Conservation (phyloP, 2,113 vertebrate species). For the Colaptes auratus region DNA sequence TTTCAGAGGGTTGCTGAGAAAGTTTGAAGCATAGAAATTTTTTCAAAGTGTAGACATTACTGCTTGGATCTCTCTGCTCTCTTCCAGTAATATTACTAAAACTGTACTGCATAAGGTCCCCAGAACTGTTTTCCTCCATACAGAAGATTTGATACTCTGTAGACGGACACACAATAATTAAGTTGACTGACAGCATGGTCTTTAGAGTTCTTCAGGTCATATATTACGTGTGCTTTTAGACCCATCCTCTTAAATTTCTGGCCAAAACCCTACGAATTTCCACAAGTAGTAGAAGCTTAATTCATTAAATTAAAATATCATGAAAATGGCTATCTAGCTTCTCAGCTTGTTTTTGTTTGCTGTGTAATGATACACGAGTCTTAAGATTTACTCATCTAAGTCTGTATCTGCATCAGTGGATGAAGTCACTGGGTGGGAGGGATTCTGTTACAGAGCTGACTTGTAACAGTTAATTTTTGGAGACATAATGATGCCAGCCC, state of each 20-base stretch:
- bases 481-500: neutral
- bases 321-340: neutral
- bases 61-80: neutral
- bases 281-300: neutral
- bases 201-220: neutral
- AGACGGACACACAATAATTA: neutral
- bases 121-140: neutral
- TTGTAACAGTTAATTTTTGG: neutral
- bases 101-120: neutral
- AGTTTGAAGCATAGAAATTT: neutral
- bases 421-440: neutral
- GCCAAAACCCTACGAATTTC: neutral
- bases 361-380: neutral
- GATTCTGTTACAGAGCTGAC: neutral
- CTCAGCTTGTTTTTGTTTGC: neutral
- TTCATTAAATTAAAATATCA: neutral
- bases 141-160: neutral
- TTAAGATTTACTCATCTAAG: neutral
- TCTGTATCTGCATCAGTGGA: neutral
- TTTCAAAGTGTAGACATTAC: neutral
- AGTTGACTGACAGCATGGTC: neutral
- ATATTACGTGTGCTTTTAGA: neutral
- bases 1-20: neutral
- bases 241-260: neutral
- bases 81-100: neutral